Evolutionary conservation across 2,113 vertebrate genomes (phyloP).

Genomic region (Lasiurus borealis): DNA sequence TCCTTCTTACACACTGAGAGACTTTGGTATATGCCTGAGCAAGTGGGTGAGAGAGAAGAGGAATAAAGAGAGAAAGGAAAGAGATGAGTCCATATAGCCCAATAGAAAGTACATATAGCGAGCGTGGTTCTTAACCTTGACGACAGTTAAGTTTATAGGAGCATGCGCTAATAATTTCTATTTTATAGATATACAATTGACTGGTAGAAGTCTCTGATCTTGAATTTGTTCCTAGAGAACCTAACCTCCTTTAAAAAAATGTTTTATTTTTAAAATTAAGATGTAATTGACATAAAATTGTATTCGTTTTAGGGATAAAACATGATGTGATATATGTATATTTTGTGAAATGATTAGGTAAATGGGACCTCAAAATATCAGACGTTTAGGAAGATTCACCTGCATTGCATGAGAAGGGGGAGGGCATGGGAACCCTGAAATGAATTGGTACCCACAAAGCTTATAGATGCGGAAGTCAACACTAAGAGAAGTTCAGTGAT

Average conservation of each 20-base stretch:
- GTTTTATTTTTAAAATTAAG: background rate
- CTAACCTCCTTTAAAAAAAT: background rate
- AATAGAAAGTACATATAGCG: slow-evolving; percentile 15
- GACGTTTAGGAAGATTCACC: slow-evolving; percentile 21
- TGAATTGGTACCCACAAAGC: background rate
- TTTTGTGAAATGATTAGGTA: background rate
- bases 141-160: slow-evolving; percentile 27
- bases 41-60: background rate
- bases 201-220: slow-evolving; percentile 43
- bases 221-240: slow-evolving; percentile 12
- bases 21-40: slow-evolving; percentile 39
- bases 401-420: background rate
- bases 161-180: slow-evolving; percentile 14
- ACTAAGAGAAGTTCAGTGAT: background rate
- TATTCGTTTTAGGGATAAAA: background rate
- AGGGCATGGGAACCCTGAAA: background rate
- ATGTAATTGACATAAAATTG: background rate
- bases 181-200: background rate
- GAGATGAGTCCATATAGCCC: slow-evolving; percentile 27
- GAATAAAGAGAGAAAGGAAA: slow-evolving; percentile 57
- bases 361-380: too few species aligned
- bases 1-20: slow-evolving; percentile 40
- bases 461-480: background rate
- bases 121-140: slow-evolving; percentile 51
- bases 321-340: background rate